Evolutionary conservation across 2,113 vertebrate genomes (phyloP).

Genomic region (Rattus rattus): DNA sequence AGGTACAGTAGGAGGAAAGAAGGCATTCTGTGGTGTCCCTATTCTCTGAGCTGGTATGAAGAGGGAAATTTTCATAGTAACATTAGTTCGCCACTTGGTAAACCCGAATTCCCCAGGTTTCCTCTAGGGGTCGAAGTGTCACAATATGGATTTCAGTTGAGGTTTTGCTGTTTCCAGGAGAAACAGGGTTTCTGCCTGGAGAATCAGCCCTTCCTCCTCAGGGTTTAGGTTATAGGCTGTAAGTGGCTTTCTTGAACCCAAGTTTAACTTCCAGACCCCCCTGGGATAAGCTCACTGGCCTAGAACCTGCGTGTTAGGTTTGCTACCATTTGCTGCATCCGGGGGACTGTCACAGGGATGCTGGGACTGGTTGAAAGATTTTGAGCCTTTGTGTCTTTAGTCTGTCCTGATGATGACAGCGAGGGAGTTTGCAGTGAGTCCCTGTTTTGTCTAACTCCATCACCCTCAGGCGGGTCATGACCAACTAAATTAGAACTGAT

Average conservation of each 20-base stretch:
- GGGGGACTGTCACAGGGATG: accelerated
- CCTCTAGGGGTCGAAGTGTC: slow-evolving; percentile 18
- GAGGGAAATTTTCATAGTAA: background rate
- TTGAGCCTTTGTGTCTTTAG: background rate
- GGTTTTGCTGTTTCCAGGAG: slow-evolving; percentile 57
- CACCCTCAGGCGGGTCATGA: background rate
- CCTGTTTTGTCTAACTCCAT: background rate
- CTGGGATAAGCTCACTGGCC: background rate
- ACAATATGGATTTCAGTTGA: slow-evolving; percentile 77
- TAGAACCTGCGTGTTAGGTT: background rate
- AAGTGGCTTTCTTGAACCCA: slow-evolving; percentile 69
- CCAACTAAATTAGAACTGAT: background rate
- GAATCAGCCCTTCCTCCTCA: slow-evolving; percentile 58
- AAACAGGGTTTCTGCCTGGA: background rate
- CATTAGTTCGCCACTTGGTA: background rate
- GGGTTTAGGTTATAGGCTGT: background rate
- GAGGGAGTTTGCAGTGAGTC: background rate
- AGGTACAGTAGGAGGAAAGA: background rate
- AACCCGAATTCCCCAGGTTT: background rate
- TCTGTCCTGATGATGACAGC: accelerated
- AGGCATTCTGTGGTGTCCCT: too few species aligned
- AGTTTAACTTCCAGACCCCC: slow-evolving; percentile 62
- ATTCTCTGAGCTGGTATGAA: background rate
- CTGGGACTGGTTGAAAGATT: too few species aligned
- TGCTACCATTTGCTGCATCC: background rate